These are phyloP conservation scores for Manduca sexta DNA, from an alignment of 1,140 invertebrate genomes.

Conservation along the genomic window DNA sequence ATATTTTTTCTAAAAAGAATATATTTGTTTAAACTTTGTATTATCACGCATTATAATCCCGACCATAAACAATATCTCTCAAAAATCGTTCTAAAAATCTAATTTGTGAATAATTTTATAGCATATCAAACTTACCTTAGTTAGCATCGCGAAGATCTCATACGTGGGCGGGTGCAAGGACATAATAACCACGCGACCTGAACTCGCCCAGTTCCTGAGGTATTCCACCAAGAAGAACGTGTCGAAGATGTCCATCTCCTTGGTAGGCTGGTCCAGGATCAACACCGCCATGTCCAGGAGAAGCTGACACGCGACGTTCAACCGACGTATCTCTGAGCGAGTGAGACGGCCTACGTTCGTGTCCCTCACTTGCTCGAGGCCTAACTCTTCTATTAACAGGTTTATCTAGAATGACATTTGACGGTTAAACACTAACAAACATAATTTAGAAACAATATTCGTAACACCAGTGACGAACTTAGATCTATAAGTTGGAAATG, in stretches of 20 bases:
- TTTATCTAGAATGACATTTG: slow-evolving; percentile 80
- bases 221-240: slow-evolving; percentile 96
- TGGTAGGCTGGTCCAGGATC: slow-evolving; percentile 90
- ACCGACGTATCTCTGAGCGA: slow-evolving; percentile 86
- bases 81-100: neutral
- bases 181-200: slow-evolving; percentile 90
- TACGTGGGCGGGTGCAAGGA: slow-evolving; percentile 95
- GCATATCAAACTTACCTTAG: slow-evolving; percentile 55
- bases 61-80: no score
- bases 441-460: no score
- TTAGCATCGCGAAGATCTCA: slow-evolving; percentile 96
- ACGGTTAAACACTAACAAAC: no score
- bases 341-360: slow-evolving; percentile 87
- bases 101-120: neutral
- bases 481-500: no score
- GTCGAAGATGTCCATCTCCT: slow-evolving; percentile 96
- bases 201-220: slow-evolving; percentile 91
- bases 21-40: no score
- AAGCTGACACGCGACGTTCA: slow-evolving; percentile 91
- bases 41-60: no score
- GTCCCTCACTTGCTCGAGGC: slow-evolving; percentile 86
- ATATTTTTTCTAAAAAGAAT: no score
- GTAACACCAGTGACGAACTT: no score
- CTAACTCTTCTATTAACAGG: slow-evolving; percentile 90
- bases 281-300: slow-evolving; percentile 88